A percentile compares a stretch with the other conserved stretches of the same genome.
These are phyloP conservation scores for Mastomys coucha DNA, from an alignment of 2,113 vertebrate species.

Conservation along the genomic window DNA sequence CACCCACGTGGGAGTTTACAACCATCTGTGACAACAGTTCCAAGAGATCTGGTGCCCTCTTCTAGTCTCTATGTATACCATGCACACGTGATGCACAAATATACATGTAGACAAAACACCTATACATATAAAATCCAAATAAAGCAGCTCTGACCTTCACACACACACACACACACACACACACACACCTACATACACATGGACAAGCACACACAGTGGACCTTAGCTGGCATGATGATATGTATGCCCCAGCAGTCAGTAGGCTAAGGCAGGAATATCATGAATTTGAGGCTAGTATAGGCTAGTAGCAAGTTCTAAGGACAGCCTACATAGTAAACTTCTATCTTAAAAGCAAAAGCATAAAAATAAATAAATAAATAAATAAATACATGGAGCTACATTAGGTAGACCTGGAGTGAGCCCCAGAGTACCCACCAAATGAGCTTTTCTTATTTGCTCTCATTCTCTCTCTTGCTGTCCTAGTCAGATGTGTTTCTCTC, in stretches of 20 bases:
- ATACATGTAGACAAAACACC: background rate
- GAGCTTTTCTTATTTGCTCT: background rate
- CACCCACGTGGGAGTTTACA: background rate
- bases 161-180: background rate
- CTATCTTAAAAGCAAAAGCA: background rate
- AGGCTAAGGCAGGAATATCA: background rate
- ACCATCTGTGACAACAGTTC: background rate
- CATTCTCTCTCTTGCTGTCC: no score
- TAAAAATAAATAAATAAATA: background rate
- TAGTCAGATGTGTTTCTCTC: no score
- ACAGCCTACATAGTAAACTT: background rate
- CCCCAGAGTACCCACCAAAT: background rate
- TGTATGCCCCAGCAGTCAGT: background rate
- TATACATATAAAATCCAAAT: background rate
- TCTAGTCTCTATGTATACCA: background rate
- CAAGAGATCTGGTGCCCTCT: background rate
- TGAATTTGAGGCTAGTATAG: background rate
- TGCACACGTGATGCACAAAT: background rate
- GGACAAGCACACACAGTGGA: background rate
- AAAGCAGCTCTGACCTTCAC: background rate
- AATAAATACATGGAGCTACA: background rate
- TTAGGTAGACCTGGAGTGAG: constrained; percentile 15
- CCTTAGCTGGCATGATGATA: background rate
- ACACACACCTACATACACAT: background rate
- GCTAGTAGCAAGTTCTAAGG: background rate